phyloP scores from a whole-genome alignment of 1,140 invertebrate species.

The Drosophila yakuba region DNA sequence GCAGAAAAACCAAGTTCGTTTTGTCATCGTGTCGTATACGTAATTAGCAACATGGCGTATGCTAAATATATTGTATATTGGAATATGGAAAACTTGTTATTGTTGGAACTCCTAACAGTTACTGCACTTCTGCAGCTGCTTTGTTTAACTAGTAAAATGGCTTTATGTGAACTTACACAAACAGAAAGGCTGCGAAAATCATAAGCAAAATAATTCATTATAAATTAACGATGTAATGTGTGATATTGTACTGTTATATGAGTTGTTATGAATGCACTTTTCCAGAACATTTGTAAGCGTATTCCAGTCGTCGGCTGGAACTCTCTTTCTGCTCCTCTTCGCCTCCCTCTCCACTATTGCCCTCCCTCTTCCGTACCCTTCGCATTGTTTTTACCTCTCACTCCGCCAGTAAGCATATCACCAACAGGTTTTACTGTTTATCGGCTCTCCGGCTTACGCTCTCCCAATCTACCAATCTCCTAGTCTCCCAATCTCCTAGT shows the following conservation, averaged over 20 bases:
- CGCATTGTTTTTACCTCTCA: constrained; percentile 15
- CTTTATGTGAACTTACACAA: background rate
- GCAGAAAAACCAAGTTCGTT: constrained; percentile 33
- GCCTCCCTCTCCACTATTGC: background rate
- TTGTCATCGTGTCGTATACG: constrained; percentile 30
- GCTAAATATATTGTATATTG: constrained; percentile 17
- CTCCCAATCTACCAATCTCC: background rate
- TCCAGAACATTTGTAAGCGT: constrained; percentile 1
- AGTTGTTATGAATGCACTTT: background rate
- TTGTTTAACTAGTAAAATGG: background rate
- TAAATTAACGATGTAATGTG: no score
- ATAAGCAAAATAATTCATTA: no score
- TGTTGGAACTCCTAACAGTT: background rate
- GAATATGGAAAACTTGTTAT: constrained; percentile 9
- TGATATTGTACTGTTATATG: no score
- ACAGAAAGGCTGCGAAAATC: no score
- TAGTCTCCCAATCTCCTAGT: background rate
- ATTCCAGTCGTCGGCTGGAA: background rate
- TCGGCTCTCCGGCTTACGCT: constrained; percentile 25
- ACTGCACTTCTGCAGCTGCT: background rate
- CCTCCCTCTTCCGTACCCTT: background rate
- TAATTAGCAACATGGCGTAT: constrained; percentile 33
- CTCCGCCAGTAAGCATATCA: constrained; percentile 18
- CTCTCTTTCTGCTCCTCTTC: background rate
- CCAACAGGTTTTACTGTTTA: constrained; percentile 58